Base-by-base conservation (phyloP, 2,888 invertebrate genomes). In the Tanytarsus gracilentus region DNA sequence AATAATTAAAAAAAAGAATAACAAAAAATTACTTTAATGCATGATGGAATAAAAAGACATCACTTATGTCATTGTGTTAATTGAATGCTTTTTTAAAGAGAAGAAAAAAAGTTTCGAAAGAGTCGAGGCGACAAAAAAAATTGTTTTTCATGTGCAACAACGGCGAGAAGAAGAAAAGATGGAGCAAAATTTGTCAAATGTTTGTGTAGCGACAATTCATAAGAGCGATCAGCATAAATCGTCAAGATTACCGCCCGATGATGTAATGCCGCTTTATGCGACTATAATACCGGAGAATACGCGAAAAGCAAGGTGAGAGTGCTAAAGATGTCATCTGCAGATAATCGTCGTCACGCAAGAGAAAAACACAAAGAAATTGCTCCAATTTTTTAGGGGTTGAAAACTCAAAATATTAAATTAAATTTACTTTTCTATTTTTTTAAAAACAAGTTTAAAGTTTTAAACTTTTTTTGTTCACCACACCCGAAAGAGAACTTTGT, bases 111-210 rank as follows among this genome's bases (percentile, higher is more conserved):
- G 33, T 33, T 33, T 11, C 33, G 23, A 44, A 8, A 11, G 23
- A 44, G 23, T 18, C 16, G 23, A 44, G 21, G 23, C 21, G n/a
- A 33, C 3, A 33, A 44, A 44, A 44, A 44, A 23, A 44, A 44
- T 44, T 44, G 23, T 18, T 44, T 40, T 44, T 44, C 44, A 44
- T 44, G 44, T 23, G n/a, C n/a, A n/a, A n/a, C n/a, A n/a, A n/a
- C n/a, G n/a, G n/a, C n/a, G n/a, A 44, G 18, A 26, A 40, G 26
- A 39, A 26, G 25, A 39, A 33, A 55, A n/a, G 39, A 55, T 55
- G 55, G 55, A 55, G 55, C 55, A 36, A n/a, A 55, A 40, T 40
- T 39, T 40, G 27, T 55, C 55, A 55, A 55, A 14, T 39, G 39
- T 55, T 36, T 55, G 55, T 39, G 14, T 55, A 25, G 55, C 55